phyloP scores from a whole-genome alignment of 2,113 vertebrate species.

The Coracopsis vasa region DNA sequence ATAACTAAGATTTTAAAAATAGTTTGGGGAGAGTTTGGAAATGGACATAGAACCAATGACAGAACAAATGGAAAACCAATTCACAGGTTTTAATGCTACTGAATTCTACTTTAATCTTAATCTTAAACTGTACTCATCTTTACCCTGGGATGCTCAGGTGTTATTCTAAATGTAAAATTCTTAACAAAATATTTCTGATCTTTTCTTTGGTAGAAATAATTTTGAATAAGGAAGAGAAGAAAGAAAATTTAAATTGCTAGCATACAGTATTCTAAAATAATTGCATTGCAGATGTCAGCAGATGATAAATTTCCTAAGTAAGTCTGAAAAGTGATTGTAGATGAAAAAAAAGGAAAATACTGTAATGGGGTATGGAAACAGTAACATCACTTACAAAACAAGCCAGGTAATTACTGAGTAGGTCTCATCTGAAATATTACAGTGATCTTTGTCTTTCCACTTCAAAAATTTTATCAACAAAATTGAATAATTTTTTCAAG shows the following conservation, averaged over 20 bases:
- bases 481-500: neutral
- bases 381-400: neutral
- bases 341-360: neutral
- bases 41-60: neutral
- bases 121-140: neutral
- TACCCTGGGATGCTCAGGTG: neutral
- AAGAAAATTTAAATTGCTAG: neutral
- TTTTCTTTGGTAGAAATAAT: neutral
- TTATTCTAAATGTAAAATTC: neutral
- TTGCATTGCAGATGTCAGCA: neutral
- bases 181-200: neutral
- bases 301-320: neutral
- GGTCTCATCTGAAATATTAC: neutral
- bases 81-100: neutral
- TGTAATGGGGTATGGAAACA: neutral
- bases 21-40: neutral
- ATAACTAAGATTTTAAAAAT: neutral
- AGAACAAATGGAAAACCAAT: neutral
- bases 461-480: neutral
- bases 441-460: neutral
- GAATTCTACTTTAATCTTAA: neutral
- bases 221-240: neutral
- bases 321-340: neutral
- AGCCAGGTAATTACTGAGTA: neutral
- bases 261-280: neutral